Evolutionary conservation across 2,888 invertebrate species (phyloP).

Genomic region (Cecidostiba fungosa): DNA sequence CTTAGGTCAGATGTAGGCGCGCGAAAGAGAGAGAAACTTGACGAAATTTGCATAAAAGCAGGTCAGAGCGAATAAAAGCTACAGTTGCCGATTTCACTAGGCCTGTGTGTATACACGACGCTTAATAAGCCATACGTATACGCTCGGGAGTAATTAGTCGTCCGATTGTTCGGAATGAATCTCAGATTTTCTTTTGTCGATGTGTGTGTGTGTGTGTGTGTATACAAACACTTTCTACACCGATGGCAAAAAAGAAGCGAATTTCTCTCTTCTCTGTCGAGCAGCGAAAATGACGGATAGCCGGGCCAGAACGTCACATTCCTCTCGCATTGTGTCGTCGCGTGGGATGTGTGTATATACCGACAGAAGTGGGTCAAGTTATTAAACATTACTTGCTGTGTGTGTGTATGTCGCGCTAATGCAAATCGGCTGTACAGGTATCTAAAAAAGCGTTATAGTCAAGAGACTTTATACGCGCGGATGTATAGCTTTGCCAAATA

Average conservation of each 20-base stretch:
- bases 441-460: not conserved
- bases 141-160: not conserved
- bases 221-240: slow-evolving; percentile 6
- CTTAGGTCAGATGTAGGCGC: not conserved
- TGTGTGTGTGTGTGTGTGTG: not conserved
- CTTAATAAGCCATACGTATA: not conserved
- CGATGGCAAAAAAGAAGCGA: not conserved
- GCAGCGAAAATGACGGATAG: slow-evolving; percentile 15
- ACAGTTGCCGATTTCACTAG: not conserved
- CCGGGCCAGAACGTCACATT: not conserved
- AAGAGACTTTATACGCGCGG: not conserved
- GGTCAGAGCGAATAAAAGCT: slow-evolving; percentile 51
- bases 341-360: not conserved
- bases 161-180: not conserved
- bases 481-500: not conserved
- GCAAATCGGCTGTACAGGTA: not conserved
- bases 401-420: not conserved
- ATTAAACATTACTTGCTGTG: slow-evolving; percentile 15
- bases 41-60: slow-evolving; percentile 59
- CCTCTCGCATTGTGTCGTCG: slow-evolving; percentile 10
- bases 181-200: not conserved
- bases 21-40: slow-evolving; percentile 40
- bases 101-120: not conserved
- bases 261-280: slow-evolving; percentile 7
- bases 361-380: slow-evolving; percentile 50